A percentile compares a stretch with the other conserved stretches of the same genome.
Conservation (phyloP, 2,888 invertebrate species). For the Dorcus hopei region DNA sequence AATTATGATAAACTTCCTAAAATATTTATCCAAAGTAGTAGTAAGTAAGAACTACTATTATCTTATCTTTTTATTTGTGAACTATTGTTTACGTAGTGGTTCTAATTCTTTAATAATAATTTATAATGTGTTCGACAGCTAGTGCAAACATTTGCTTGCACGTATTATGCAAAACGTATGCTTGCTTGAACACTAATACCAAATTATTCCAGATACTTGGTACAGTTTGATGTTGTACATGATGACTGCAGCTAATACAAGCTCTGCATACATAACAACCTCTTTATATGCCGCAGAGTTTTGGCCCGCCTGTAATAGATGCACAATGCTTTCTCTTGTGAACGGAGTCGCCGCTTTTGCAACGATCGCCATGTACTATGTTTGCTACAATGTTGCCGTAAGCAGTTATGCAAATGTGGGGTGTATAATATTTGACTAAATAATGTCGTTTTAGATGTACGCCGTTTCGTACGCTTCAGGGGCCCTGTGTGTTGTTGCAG, state of each 20-base stretch:
- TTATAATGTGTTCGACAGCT: too few species aligned
- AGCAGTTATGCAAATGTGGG: background rate
- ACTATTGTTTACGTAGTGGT: too few species aligned
- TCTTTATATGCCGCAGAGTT: background rate
- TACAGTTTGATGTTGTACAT: background rate
- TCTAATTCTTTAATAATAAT: too few species aligned
- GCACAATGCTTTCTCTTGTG: background rate
- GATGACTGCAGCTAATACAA: background rate
- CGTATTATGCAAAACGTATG: too few species aligned
- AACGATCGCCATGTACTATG: background rate
- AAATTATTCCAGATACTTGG: background rate
- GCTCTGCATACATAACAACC: background rate
- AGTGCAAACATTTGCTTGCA: too few species aligned
- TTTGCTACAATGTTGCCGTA: background rate
- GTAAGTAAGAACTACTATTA: too few species aligned
- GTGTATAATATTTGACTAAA: background rate
- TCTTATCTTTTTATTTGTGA: too few species aligned
- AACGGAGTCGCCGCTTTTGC: background rate
- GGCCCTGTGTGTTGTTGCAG: background rate
- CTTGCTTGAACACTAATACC: too few species aligned
- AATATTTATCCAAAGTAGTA: too few species aligned
- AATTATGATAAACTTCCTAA: too few species aligned
- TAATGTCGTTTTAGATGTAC: too few species aligned
- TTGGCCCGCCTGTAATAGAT: background rate
- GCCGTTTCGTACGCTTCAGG: too few species aligned